Evolutionary conservation across 2,797 vertebrate species (phyloP).

Genomic region (Smutsia temminckii): DNA sequence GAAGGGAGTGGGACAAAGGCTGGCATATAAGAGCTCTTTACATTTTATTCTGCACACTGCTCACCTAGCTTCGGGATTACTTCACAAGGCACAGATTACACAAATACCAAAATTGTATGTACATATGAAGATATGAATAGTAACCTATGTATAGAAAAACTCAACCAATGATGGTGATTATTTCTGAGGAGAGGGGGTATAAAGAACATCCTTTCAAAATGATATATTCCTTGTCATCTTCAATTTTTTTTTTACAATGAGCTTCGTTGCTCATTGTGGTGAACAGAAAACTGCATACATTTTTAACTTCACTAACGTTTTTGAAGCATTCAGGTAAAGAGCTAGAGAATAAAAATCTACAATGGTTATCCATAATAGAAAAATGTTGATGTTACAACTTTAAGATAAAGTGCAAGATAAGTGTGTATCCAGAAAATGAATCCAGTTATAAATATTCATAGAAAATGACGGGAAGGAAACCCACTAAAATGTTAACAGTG

Average conservation of each 20-base stretch:
- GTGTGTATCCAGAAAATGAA: neutral
- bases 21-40: accelerated
- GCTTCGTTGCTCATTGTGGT: neutral
- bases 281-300: neutral
- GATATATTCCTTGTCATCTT: neutral
- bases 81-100: neutral
- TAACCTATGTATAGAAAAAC: neutral
- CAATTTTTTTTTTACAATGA: neutral
- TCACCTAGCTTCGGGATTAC: neutral
- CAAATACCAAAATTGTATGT: neutral
- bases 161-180: neutral
- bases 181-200: neutral
- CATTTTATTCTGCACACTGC: neutral
- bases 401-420: slow-evolving; percentile 38
- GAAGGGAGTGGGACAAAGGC: neutral
- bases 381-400: neutral
- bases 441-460: slow-evolving; percentile 49
- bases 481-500: slow-evolving; percentile 30
- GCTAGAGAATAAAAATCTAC: neutral
- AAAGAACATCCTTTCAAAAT: neutral
- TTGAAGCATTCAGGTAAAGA: neutral
- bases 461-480: slow-evolving; percentile 51
- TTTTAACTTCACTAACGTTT: neutral
- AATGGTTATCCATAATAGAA: neutral
- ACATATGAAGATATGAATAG: neutral